Percentiles rank a stretch among this genome's conserved stretches.
phyloP scores from a whole-genome alignment of 2,797 vertebrate species.

The Morelia viridis region DNA sequence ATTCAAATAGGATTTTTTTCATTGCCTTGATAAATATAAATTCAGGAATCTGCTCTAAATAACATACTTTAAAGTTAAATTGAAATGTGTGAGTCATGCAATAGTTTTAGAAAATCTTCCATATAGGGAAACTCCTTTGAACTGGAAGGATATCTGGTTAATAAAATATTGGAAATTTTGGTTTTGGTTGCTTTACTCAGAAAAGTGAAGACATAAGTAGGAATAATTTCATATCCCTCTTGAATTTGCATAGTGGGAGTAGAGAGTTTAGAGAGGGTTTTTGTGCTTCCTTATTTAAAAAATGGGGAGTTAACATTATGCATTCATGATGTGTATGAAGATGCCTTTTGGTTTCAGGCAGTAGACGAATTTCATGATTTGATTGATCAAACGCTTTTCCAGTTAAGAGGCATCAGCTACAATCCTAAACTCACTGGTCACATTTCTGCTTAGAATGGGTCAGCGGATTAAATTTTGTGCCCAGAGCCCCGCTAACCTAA shows the following conservation, averaged over 20 bases:
- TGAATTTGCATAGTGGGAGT: not conserved
- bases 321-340: not conserved
- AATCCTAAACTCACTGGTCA: not conserved
- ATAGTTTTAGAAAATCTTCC: not conserved
- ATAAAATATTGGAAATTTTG: not conserved
- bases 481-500: not conserved
- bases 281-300: not conserved
- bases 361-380: not conserved
- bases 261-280: not conserved
- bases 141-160: not conserved
- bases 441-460: not conserved
- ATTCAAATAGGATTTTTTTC: not conserved
- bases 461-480: not conserved
- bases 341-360: not conserved
- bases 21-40: not conserved
- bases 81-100: not conserved
- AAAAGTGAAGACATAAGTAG: too few relatives aligned
- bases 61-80: not conserved
- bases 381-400: not conserved
- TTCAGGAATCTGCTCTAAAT: not conserved
- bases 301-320: not conserved
- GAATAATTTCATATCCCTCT: not conserved
- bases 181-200: not conserved
- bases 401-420: not conserved
- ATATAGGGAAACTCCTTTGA: not conserved